Conservation (phyloP, 1,140 invertebrate genomes). For the Sitobion miscanthi region DNA sequence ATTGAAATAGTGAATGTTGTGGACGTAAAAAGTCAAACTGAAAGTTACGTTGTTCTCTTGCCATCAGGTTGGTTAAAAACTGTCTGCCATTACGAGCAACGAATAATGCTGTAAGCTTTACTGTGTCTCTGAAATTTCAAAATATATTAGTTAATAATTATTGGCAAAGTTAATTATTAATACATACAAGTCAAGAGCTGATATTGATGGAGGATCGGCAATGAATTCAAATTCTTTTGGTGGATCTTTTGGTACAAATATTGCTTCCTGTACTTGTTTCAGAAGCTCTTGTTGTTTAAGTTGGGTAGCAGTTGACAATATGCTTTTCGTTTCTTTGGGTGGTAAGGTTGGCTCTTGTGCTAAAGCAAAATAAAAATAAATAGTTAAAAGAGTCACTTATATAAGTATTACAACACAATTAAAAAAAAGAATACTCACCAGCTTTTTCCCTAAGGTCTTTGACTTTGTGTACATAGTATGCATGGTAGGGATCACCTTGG, state of each 20-base stretch:
- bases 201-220: slow-evolving; percentile 97
- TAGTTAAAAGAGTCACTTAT: neutral
- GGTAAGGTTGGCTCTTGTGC: slow-evolving; percentile 59
- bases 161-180: slow-evolving; percentile 55
- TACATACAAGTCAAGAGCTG: slow-evolving; percentile 80
- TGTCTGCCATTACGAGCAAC: slow-evolving; percentile 97
- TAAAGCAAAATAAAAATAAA: slow-evolving; percentile 28
- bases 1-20: slow-evolving; percentile 97
- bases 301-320: slow-evolving; percentile 73
- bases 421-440: slow-evolving; percentile 64
- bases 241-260: slow-evolving; percentile 93
- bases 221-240: slow-evolving; percentile 97
- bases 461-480: slow-evolving; percentile 98
- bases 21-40: slow-evolving; percentile 99
- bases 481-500: slow-evolving; percentile 96
- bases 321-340: slow-evolving; percentile 61
- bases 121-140: slow-evolving; percentile 81
- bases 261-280: slow-evolving; percentile 80
- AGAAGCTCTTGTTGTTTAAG: slow-evolving; percentile 88
- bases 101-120: slow-evolving; percentile 98
- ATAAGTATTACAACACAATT: neutral
- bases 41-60: slow-evolving; percentile 95
- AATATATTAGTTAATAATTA: slow-evolving; percentile 11
- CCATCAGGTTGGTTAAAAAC: slow-evolving; percentile 98
- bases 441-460: slow-evolving; percentile 94